Base-by-base conservation (phyloP, 30 jellyfish, hydroid and myxozoan genomes). In the Aurelia coerulea region DNA sequence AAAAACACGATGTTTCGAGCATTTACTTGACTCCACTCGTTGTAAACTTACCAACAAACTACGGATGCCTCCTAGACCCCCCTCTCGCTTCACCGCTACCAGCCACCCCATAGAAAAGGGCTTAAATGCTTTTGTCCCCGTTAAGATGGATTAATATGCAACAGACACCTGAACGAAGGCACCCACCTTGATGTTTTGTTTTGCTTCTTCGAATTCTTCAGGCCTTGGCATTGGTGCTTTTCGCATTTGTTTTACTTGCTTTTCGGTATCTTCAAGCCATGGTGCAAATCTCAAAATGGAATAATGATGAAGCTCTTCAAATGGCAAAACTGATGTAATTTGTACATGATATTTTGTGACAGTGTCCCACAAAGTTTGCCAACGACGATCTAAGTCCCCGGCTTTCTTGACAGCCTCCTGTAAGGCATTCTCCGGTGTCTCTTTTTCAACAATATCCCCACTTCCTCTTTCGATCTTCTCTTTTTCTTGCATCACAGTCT, bases 241-340 rank as follows among this genome's bases (percentile, higher is more conserved):
- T 33, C 73, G 69, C 39, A 88, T 19, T 39, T 78, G 91, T 29
- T 76, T 53, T 42, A 82, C 65, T 16, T 70, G 54, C 90, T 93
- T 81, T 65, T 93, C 98, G 0, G 94, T 91, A 31, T 70, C 90
- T 46, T 88, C 97, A 18, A 93, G 60, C 98, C 98, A 93, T 10
- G 98, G 98, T 17, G 73, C 88, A 63, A 87, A 80, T 64, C 84
- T 83, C 88, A 93, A 39, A 14, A 82, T 81, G 17, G 91, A 46
- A 56, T 87, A 88, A 72, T 93, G 97, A 69, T 82, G 84, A 39
- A 66, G 68, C 63, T 88, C 98, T 75, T 93, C 98, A 50, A 73
- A 54, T 16, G 98, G 98, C 87, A 93, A 71, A 9, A 93, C 96
- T 29, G 97, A 74, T 37, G 98, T 87, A 35, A 93, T 87, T 46